Base-by-base conservation (phyloP, 2,888 invertebrate genomes). In the Drepana falcataria region DNA sequence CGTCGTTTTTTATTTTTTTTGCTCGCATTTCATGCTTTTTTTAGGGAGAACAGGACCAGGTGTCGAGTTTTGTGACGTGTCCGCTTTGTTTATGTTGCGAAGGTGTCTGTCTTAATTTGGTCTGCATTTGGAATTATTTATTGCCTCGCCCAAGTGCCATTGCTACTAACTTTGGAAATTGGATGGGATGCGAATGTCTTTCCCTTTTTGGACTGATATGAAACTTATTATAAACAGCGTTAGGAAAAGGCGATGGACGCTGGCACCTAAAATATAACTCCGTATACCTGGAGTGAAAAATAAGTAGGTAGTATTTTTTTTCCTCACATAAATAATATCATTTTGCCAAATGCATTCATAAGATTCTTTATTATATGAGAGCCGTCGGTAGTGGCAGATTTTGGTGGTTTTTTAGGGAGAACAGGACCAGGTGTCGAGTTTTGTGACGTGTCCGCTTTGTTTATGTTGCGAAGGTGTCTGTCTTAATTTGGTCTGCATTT, bases 371-470 rank as follows among this genome's bases (percentile, higher is more conserved):
- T n/a, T n/a, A n/a, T n/a, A n/a, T n/a, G n/a, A n/a, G n/a, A n/a
- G n/a, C n/a, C n/a, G n/a, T n/a, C n/a, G n/a, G n/a, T n/a, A n/a
- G n/a, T n/a, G n/a, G n/a, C n/a, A n/a, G n/a, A n/a, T n/a, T n/a
- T n/a, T n/a, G n/a, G n/a, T n/a, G n/a, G n/a, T 73, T 69, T 77
- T 73, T 69, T 74, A 64, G 66, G 60, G 59, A 65, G 67, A 66
- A 71, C 65, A 69, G 66, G 64, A 63, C 66, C 79, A 81, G 83
- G 81, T 80, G 81, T 78, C 75, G 80, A 68, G 77, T 71, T 70
- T 67, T 68, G 74, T 76, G 79, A 78, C 75, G 70, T 60, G 58
- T 61, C 62, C 71, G 68, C 76, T 79, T 79, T 81, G 80, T 81
- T 77, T 75, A 70, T 68, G 65, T 64, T 59, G 55, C 62, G 57